Evolutionary conservation across 2,113 vertebrate species (phyloP).

Genomic region (Neolamprologus falcicula): DNA sequence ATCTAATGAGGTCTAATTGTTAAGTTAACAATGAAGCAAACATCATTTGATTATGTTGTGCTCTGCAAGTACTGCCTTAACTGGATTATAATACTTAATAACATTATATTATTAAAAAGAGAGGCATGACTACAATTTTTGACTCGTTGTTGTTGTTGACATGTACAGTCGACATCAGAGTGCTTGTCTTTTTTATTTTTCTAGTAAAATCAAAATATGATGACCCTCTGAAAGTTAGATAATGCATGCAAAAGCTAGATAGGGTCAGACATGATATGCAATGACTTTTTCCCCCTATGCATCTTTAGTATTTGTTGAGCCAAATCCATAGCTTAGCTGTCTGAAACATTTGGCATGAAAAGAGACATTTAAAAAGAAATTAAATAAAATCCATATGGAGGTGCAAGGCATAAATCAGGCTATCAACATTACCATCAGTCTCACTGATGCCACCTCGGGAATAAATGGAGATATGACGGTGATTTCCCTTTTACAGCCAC

Average conservation of each 20-base stretch:
- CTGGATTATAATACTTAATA: not conserved
- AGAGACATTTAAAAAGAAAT: not conserved
- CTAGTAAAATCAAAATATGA: not conserved
- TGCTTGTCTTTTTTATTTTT: not conserved
- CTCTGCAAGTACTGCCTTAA: not conserved
- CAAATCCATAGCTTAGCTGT: rapidly evolving
- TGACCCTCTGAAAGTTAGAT: not conserved
- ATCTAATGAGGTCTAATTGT: not conserved
- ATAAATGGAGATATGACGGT: constrained; percentile 99
- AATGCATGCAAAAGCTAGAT: not conserved
- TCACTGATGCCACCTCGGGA: constrained; percentile 99
- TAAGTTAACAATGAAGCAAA: not conserved
- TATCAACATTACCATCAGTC: constrained; percentile 86
- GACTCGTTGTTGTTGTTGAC: not conserved
- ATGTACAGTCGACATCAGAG: not conserved
- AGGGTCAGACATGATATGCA: not conserved
- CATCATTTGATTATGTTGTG: not conserved
- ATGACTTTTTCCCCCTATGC: rapidly evolving
- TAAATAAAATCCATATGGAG: not conserved
- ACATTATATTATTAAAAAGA: not conserved
- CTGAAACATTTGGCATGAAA: not conserved
- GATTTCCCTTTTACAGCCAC: constrained; percentile 97
- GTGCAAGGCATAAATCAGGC: not conserved
- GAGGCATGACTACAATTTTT: not conserved
- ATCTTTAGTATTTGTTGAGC: not conserved